phyloP scores from a whole-genome alignment of 2,113 vertebrate genomes.

The Mionectes macconnelli region DNA sequence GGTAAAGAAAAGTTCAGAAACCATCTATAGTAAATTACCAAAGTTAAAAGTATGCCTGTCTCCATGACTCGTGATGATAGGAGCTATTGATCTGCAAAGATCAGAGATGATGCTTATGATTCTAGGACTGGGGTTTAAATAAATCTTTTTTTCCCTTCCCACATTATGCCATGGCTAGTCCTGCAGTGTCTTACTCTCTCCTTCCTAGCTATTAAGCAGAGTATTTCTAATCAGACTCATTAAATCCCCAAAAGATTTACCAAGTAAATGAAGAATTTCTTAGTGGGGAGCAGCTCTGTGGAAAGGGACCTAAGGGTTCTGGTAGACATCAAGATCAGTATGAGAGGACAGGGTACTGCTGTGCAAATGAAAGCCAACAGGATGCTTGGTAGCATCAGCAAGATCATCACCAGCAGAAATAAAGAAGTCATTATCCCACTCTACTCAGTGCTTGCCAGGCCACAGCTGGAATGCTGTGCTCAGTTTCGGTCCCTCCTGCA shows the following conservation, averaged over 20 bases:
- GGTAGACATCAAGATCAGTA: neutral
- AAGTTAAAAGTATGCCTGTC: neutral
- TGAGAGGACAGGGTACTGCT: neutral
- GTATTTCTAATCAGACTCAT: neutral
- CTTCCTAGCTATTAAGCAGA: neutral
- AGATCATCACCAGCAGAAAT: neutral
- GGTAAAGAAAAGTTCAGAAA: neutral
- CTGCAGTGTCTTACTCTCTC: neutral
- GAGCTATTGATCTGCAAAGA: neutral
- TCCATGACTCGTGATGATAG: neutral
- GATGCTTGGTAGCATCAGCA: neutral
- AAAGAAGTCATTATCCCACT: neutral
- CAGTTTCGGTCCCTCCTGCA: neutral
- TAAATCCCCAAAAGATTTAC: neutral
- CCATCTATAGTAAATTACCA: neutral
- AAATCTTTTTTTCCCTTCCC: neutral
- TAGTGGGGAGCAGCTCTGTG: neutral
- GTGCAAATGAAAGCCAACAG: neutral
- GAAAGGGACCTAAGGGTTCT: neutral
- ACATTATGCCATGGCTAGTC: neutral
- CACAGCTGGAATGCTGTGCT: neutral
- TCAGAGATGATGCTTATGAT: neutral
- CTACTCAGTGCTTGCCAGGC: neutral
- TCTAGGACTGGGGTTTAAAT: neutral
- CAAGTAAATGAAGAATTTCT: neutral